Conservation (phyloP, 1,140 invertebrate species). For the Drosophila seguyi region DNA sequence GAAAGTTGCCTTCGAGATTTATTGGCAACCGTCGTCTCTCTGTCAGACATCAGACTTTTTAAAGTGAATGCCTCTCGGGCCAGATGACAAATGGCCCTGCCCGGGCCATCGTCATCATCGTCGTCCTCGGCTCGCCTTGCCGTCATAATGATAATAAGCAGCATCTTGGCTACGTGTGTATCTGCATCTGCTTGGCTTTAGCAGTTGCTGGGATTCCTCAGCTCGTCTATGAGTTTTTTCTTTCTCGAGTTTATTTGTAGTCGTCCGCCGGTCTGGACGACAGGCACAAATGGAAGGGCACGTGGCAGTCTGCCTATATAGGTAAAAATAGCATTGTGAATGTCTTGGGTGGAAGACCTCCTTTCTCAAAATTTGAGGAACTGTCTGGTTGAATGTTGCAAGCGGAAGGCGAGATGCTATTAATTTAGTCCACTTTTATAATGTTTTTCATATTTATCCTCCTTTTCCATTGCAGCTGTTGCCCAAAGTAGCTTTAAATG, state of each 20-base stretch:
- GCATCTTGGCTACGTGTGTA: slow-evolving; percentile 26
- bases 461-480: slow-evolving; percentile 86
- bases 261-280: background rate
- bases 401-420: background rate
- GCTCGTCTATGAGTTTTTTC: background rate
- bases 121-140: slow-evolving; percentile 12
- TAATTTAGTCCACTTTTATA: slow-evolving; percentile 2
- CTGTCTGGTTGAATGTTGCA: background rate
- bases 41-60: slow-evolving; percentile 68
- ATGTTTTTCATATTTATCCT: slow-evolving; percentile 8
- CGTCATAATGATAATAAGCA: slow-evolving; percentile 42
- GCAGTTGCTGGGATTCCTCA: slow-evolving; percentile 10
- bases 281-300: slow-evolving; percentile 3
- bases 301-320: background rate
- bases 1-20: slow-evolving; percentile 79
- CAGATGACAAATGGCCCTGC: slow-evolving; percentile 71
- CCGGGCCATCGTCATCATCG: slow-evolving; percentile 47
- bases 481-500: slow-evolving; percentile 95
- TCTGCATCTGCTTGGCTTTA: slow-evolving; percentile 26
- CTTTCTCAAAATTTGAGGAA: background rate
- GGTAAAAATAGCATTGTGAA: background rate
- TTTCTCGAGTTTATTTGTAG: slow-evolving; percentile 9
- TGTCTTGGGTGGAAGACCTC: background rate
- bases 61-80: slow-evolving; percentile 76
- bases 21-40: slow-evolving; percentile 71